phyloP scores from a whole-genome alignment of 2,113 vertebrate species.

The Petroica traversi region DNA sequence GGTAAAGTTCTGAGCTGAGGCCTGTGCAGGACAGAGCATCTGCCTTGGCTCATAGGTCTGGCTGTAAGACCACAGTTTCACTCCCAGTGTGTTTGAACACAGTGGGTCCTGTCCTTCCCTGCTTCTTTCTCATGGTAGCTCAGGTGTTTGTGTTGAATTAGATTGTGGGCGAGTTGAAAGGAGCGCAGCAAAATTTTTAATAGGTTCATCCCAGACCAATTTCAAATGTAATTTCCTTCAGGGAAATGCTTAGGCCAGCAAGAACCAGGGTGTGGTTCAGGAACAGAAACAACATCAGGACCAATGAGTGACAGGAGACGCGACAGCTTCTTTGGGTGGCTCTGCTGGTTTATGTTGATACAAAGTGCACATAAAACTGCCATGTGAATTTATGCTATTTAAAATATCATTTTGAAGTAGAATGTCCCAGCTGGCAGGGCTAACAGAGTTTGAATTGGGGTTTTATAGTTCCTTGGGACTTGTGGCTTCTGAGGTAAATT shows the following conservation, averaged over 20 bases:
- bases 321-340: not conserved
- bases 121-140: not conserved
- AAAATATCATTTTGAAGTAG: not conserved
- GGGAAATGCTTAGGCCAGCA: constrained; percentile 51
- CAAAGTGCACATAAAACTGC: not conserved
- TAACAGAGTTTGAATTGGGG: not conserved
- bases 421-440: not conserved
- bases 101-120: not conserved
- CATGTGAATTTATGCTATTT: not conserved
- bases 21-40: not conserved
- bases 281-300: not conserved
- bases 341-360: not conserved
- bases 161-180: not conserved
- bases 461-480: not conserved
- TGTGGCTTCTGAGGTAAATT: constrained; percentile 25
- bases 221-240: constrained; percentile 1
- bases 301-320: not conserved
- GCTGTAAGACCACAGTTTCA: not conserved
- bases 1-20: constrained; percentile 62
- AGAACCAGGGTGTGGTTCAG: constrained; percentile 35
- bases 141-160: not conserved
- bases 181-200: not conserved
- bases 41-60: not conserved
- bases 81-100: not conserved
- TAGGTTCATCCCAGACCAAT: not conserved